phyloP scores from a whole-genome alignment of 2,113 vertebrate species.

The Pycnonotus jocosus region DNA sequence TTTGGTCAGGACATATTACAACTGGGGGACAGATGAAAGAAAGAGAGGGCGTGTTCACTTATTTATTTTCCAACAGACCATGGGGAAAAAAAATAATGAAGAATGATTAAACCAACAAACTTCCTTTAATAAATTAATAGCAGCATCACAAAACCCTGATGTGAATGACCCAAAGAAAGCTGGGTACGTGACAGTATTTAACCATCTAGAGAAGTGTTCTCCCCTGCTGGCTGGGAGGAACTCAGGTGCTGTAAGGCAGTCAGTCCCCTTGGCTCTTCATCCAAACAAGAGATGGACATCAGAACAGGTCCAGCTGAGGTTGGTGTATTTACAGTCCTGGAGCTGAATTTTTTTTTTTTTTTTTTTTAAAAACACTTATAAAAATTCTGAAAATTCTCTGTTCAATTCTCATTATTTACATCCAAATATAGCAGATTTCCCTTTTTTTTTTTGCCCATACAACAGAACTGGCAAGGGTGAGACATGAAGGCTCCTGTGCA shows the following conservation, averaged over 20 bases:
- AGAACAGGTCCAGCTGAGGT: not conserved
- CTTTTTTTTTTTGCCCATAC: constrained; percentile 4
- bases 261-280: not conserved
- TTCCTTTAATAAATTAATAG: constrained; percentile 66
- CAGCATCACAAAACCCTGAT: constrained; percentile 65
- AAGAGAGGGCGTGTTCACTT: not conserved
- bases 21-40: not conserved
- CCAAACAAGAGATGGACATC: not conserved
- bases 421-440: not conserved
- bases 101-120: constrained; percentile 48
- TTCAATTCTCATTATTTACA: constrained; percentile 41
- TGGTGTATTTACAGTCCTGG: constrained; percentile 10
- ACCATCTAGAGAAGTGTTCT: not conserved
- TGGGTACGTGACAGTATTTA: constrained; percentile 38
- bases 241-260: not conserved
- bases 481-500: not conserved
- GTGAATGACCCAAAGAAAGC: constrained; percentile 37
- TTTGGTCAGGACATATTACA: not conserved
- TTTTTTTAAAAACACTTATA: constrained; percentile 36
- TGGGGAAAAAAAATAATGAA: not conserved
- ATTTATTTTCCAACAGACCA: not conserved
- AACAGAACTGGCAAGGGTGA: not conserved
- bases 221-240: not conserved
- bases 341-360: not conserved
- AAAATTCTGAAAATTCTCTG: constrained; percentile 46